These are phyloP conservation scores for Tetranychus cinnabarinus DNA, from an alignment of 1,140 invertebrate genomes.

Conservation along the genomic window DNA sequence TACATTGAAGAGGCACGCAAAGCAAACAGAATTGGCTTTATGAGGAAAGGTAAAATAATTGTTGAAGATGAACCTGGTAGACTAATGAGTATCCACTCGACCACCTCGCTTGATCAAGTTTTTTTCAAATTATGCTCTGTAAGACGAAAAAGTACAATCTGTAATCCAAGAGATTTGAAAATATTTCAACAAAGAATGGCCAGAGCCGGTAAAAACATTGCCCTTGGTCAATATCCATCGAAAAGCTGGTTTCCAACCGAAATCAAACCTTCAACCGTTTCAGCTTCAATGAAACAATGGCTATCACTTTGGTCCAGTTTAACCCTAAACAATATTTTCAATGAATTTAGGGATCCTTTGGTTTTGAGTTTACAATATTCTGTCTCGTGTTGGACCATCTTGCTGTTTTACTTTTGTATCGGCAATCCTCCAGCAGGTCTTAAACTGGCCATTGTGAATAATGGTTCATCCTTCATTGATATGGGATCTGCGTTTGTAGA, in stretches of 20 bases:
- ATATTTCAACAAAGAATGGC: background rate
- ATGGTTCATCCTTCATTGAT: background rate
- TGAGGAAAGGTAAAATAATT: conserved; percentile 2
- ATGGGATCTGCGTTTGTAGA: background rate
- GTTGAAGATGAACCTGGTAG: conserved; percentile 1
- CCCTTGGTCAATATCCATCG: background rate
- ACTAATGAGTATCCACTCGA: background rate
- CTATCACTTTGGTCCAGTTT: background rate
- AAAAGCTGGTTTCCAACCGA: background rate
- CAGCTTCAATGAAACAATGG: background rate
- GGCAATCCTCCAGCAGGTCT: conserved; percentile 65
- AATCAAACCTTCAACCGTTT: background rate
- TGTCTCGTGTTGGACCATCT: conserved; percentile 59
- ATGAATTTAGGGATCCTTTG: background rate
- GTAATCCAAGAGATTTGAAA: background rate
- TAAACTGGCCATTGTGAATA: conserved; percentile 48
- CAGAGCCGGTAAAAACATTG: background rate
- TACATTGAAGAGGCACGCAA: conserved; percentile 23
- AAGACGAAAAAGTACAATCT: background rate
- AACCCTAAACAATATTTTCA: background rate
- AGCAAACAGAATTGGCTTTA: conserved; percentile 15
- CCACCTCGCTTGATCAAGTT: background rate
- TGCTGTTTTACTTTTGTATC: conserved; percentile 78
- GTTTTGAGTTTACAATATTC: background rate
- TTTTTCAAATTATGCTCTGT: conserved; percentile 4